Conservation (phyloP, 92 coral and sea anemone species). For the Zoanthus solanderi region DNA sequence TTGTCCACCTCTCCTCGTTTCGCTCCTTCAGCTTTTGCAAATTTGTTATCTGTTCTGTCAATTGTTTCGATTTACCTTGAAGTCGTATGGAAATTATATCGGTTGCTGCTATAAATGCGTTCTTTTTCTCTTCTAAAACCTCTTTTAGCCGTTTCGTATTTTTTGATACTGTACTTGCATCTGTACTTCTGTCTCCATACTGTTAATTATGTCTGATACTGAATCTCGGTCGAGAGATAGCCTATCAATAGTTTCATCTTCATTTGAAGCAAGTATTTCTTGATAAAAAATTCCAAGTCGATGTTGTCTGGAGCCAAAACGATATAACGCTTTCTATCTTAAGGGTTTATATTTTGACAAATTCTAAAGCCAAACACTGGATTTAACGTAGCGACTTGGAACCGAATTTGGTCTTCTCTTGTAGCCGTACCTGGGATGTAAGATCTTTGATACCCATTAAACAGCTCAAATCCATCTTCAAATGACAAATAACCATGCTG, state of each 20-base stretch:
- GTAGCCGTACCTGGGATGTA: not conserved
- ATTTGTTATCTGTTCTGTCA: not conserved
- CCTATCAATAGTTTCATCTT: not conserved
- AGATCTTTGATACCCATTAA: not conserved
- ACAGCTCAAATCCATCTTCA: not conserved
- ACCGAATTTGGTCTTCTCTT: not conserved
- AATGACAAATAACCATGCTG: not conserved
- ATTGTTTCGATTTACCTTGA: not conserved
- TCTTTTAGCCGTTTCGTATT: not conserved
- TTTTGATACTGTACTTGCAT: not conserved
- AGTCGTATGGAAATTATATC: not conserved
- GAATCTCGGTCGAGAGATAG: not conserved
- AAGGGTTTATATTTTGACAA: not conserved
- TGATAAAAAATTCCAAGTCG: not conserved
- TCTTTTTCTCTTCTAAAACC: not conserved
- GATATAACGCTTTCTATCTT: not conserved
- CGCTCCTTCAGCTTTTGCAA: not conserved
- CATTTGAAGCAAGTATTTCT: no score
- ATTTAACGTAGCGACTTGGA: not conserved
- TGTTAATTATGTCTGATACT: not conserved
- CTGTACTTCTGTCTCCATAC: slow-evolving; percentile 17
- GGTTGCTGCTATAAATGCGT: not conserved
- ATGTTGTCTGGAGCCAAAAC: not conserved
- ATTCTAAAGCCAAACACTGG: not conserved
- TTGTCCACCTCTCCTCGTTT: not conserved